Conservation (phyloP, 2,113 vertebrate genomes). For the Pseudorasbora parva region DNA sequence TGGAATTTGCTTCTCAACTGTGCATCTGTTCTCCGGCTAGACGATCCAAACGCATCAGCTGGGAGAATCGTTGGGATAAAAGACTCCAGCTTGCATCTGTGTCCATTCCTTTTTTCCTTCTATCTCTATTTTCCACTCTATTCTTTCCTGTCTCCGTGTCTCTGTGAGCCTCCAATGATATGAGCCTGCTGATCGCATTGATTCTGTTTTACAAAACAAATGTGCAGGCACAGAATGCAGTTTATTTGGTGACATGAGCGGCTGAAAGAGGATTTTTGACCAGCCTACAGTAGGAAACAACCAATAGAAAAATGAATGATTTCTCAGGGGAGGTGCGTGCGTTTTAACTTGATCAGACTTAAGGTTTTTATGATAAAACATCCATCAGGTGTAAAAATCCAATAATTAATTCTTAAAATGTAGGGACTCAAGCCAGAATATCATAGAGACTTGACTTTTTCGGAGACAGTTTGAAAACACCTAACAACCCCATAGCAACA, state of each 20-base stretch:
- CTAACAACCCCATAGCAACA: too few species aligned
- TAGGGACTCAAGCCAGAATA: not conserved
- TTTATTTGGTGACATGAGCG: conserved; percentile 34
- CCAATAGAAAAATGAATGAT: not conserved
- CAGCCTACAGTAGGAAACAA: not conserved
- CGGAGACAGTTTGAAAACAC: too few species aligned
- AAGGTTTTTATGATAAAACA: not conserved
- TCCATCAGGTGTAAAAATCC: not conserved
- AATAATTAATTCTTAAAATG: not conserved
- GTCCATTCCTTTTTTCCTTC: not conserved
- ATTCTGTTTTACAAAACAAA: conserved; percentile 42
- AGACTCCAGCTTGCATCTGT: not conserved
- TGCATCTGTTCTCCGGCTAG: not conserved
- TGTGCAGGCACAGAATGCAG: conserved; percentile 15
- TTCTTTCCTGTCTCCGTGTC: not conserved
- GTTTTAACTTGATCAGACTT: not conserved
- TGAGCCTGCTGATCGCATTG: conserved; percentile 19
- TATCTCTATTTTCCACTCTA: not conserved
- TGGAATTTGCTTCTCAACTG: not conserved
- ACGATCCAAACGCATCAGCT: not conserved
- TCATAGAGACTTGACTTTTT: too few species aligned
- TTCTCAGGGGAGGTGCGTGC: not conserved
- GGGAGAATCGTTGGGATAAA: not conserved
- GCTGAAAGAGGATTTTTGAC: conserved; percentile 26
- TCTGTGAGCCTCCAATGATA: not conserved